Conservation (phyloP, 1,140 invertebrate species). For the Phymastichus coffea region DNA sequence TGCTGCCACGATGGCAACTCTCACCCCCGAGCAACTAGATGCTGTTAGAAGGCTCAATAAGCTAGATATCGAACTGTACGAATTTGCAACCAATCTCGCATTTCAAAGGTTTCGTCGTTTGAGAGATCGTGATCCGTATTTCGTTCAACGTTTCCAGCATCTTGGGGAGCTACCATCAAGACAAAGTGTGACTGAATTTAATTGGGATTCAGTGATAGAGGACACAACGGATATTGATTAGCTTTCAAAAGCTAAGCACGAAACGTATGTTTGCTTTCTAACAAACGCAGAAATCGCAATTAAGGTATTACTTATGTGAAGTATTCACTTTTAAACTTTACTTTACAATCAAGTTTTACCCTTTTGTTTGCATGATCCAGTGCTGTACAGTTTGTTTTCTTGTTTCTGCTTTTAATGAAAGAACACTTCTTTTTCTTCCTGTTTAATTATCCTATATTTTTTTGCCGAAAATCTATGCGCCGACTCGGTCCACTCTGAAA, state of each 20-base stretch:
- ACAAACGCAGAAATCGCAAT: not conserved
- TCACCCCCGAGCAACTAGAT: conserved; percentile 71
- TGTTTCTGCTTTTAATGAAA: conserved; percentile 9
- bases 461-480: not conserved
- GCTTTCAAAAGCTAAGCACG: conserved; percentile 27
- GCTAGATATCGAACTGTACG: conserved; percentile 91
- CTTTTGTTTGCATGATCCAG: conserved; percentile 8
- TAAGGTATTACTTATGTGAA: conserved; percentile 18
- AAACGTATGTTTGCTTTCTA: conserved; percentile 19
- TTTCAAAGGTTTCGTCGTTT: conserved; percentile 78
- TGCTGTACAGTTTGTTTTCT: conserved; percentile 20
- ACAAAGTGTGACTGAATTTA: conserved; percentile 76
- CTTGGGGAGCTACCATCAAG: conserved; percentile 72
- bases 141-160: conserved; percentile 76
- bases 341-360: conserved; percentile 14
- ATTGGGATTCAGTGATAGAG: conserved; percentile 81
- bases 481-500: conserved; percentile 2
- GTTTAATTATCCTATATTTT: conserved; percentile 6
- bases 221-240: conserved; percentile 62
- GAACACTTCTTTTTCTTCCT: too few species aligned
- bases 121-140: conserved; percentile 76
- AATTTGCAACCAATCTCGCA: conserved; percentile 88
- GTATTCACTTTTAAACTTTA: conserved; percentile 4
- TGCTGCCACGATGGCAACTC: conserved; percentile 70
- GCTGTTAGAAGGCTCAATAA: conserved; percentile 80